Base-by-base conservation (phyloP, 1,140 invertebrate genomes). In the Steinernema khuongi region DNA sequence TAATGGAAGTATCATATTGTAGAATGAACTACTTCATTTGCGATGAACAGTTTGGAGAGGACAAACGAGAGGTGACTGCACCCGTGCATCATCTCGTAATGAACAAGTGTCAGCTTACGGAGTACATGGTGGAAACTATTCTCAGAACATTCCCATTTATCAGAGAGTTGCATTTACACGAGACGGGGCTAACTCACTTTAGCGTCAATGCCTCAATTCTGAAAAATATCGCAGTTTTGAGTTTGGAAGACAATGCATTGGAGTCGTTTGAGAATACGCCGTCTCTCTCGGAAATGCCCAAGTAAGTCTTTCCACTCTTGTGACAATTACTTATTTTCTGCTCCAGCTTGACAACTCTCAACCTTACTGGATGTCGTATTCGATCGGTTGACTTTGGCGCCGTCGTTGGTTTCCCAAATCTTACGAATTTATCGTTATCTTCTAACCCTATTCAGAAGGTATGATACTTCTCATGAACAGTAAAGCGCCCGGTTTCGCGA, bases 161-260 rank as follows among this genome's bases (percentile, higher is more conserved):
- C 70, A 36, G 0, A 36, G 70, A 41, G 32, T 7, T 60, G 44
- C 44, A 32, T 32, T 31, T 22, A 71, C 50, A 60, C 31, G 68
- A 60, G 19, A 36, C 30, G 50, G 33, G 19, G 33, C 31, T 74
- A 36, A 70, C 31, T 67, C 0, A 11, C 30, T 72, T 72, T 19
- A 41, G 22, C 19, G 32, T 30, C 22, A 1, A 7, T 71, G 29
- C 71, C 14, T 71, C 50, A 7, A 19, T 28, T 11, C 0, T 0
- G 18, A 28, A 72, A 32, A 74, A 44, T 26, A 11, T 77, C 11
- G 18, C 22, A 70, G 69, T 31, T 1, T 43, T 77, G 1, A 72
- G 73, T 70, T 68, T 77, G 1, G 75, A 77, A 70, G 60, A 44
- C 1, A 77, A 77, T 41, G 19, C 60, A 26, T 70, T 77, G 30